These are phyloP conservation scores for Acrobasis repandana DNA, from an alignment of 2,888 invertebrate genomes.

Conservation along the genomic window DNA sequence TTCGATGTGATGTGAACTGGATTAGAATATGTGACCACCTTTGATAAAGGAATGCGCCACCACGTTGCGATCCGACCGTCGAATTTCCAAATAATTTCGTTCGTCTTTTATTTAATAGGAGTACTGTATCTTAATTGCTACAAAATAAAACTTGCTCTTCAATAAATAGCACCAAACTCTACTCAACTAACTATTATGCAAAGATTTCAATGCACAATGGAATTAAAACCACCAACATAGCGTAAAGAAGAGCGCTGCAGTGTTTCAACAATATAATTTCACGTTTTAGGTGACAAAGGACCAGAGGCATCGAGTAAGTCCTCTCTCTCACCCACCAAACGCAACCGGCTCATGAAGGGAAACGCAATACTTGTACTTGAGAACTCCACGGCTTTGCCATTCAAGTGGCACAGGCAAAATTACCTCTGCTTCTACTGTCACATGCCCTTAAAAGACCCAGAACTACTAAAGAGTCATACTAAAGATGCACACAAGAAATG, in stretches of 20 bases:
- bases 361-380: slow-evolving; percentile 67
- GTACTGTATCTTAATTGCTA: too few relatives aligned
- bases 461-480: slow-evolving; percentile 66
- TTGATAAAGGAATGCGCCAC: too few relatives aligned
- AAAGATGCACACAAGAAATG: slow-evolving; percentile 50
- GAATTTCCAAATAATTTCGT: too few relatives aligned
- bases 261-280: slow-evolving; percentile 42
- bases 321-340: slow-evolving; percentile 62
- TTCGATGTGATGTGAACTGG: too few relatives aligned
- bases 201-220: too few relatives aligned
- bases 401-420: slow-evolving; percentile 73
- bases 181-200: too few relatives aligned
- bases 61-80: too few relatives aligned
- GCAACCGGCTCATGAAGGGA: slow-evolving; percentile 65
- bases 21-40: too few relatives aligned
- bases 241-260: slow-evolving; percentile 15
- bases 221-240: not conserved
- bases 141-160: too few relatives aligned
- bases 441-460: slow-evolving; percentile 53
- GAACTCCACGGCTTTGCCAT: slow-evolving; percentile 60
- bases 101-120: too few relatives aligned
- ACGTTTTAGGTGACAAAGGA: slow-evolving; percentile 63
- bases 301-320: slow-evolving; percentile 52
- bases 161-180: too few relatives aligned
- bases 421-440: slow-evolving; percentile 75